Conservation (phyloP, 2,888 invertebrate genomes). For the Sarcophaga variegata region DNA sequence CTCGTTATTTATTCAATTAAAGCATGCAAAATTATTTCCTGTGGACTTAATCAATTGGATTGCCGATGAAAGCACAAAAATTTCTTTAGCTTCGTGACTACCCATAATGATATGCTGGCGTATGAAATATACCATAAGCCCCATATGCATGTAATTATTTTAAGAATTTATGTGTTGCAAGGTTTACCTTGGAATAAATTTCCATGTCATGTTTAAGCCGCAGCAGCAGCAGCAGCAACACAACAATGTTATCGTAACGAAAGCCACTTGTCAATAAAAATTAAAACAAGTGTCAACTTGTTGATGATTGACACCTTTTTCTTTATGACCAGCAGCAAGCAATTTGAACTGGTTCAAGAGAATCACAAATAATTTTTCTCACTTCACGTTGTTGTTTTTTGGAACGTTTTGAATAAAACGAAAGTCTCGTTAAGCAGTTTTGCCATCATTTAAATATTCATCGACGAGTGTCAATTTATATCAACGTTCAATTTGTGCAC, state of each 20-base stretch:
- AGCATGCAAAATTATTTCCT: too few species aligned
- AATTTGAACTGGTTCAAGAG: conserved; percentile 14
- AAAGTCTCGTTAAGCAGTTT: conserved; percentile 58
- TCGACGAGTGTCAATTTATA: conserved; percentile 63
- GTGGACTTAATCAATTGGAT: neutral
- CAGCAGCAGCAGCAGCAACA: neutral
- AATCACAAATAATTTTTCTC: conserved; percentile 13
- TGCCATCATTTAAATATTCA: conserved; percentile 59
- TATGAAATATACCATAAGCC: neutral
- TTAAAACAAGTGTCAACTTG: conserved; percentile 65
- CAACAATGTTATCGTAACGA: conserved; percentile 22
- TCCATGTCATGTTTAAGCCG: conserved; percentile 9
- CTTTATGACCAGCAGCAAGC: conserved; percentile 9
- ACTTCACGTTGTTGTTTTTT: neutral
- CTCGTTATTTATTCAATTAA: too few species aligned
- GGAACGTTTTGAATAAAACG: conserved; percentile 25
- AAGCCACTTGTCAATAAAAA: conserved; percentile 54
- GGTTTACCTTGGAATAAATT: conserved; percentile 33
- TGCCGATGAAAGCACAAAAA: conserved; percentile 9
- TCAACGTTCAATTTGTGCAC: conserved; percentile 42
- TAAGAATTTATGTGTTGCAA: conserved; percentile 42
- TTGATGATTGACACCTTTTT: conserved; percentile 69
- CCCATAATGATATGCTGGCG: conserved; percentile 36
- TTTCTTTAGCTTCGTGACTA: conserved; percentile 52
- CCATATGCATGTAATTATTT: conserved; percentile 40